Evolutionary conservation across 2,888 invertebrate genomes (phyloP).

Genomic region (Pseudoips prasinana): DNA sequence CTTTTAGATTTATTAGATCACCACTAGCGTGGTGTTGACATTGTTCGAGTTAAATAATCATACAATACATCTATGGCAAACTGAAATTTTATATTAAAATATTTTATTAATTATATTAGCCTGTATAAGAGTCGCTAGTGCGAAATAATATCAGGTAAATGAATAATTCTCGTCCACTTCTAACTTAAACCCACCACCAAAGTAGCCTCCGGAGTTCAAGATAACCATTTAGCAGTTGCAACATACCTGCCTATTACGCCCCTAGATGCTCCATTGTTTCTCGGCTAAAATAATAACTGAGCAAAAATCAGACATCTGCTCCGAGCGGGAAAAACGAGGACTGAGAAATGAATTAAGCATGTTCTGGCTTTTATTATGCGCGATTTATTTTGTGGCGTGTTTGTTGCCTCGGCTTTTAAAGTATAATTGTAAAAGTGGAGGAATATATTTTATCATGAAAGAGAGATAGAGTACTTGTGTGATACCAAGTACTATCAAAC

Average conservation of each 20-base stretch:
- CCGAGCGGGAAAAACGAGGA: conserved; percentile 15
- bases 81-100: no score
- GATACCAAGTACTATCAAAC: no score
- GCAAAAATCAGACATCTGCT: conserved; percentile 50
- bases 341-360: conserved; percentile 15
- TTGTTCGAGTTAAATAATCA: no score
- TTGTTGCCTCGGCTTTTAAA: neutral
- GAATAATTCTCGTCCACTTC: no score
- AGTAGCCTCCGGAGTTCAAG: conserved; percentile 62
- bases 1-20: no score
- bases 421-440: neutral
- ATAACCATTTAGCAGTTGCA: conserved; percentile 77
- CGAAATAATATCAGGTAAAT: no score
- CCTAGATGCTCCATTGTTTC: conserved; percentile 61
- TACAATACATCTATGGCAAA: no score
- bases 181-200: conserved; percentile 35
- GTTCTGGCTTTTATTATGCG: conserved; percentile 2
- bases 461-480: no score
- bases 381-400: conserved; percentile 6
- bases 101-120: no score
- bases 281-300: conserved; percentile 65
- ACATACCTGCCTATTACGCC: conserved; percentile 67
- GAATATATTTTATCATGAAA: no score
- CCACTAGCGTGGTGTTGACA: no score
- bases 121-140: no score